These are phyloP conservation scores for Nestor notabilis DNA, from an alignment of 2,113 vertebrate species.

Conservation along the genomic window DNA sequence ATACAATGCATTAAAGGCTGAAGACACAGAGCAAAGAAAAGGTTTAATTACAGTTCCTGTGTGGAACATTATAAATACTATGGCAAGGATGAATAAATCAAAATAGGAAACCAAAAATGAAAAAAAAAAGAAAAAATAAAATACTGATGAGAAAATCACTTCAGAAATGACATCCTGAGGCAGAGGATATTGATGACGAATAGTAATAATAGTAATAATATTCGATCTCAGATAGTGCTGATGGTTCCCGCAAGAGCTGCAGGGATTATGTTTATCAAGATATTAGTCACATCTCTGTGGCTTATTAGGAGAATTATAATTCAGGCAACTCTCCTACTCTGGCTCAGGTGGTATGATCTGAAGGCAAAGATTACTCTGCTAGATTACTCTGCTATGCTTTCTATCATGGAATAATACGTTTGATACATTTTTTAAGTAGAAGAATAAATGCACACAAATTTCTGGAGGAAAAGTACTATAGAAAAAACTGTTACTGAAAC, in stretches of 20 bases:
- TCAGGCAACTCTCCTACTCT: not conserved
- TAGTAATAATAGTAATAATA: conserved; percentile 35
- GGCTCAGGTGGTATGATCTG: not conserved
- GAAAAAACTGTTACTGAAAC: not conserved
- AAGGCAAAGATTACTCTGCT: not conserved
- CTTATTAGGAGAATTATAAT: conserved; percentile 8
- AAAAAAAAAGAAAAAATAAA: not conserved
- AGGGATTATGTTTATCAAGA: not conserved
- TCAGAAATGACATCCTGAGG: conserved; percentile 27
- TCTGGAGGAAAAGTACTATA: not conserved
- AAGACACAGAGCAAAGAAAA: conserved; percentile 8
- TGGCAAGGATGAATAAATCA: conserved; percentile 21
- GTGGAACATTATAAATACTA: not conserved
- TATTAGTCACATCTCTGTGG: not conserved
- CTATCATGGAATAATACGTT: not conserved
- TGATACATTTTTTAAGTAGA: not conserved
- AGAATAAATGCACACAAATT: not conserved
- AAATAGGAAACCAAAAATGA: not conserved
- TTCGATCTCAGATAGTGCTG: not conserved
- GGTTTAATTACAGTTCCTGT: conserved; percentile 22
- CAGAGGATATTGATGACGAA: conserved; percentile 24
- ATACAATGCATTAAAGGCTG: not conserved
- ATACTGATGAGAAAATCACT: not conserved
- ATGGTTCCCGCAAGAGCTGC: conserved; percentile 15
- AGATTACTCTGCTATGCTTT: not conserved